Base-by-base conservation (phyloP, 2,113 vertebrate genomes). In the Oreochromis aureus region DNA sequence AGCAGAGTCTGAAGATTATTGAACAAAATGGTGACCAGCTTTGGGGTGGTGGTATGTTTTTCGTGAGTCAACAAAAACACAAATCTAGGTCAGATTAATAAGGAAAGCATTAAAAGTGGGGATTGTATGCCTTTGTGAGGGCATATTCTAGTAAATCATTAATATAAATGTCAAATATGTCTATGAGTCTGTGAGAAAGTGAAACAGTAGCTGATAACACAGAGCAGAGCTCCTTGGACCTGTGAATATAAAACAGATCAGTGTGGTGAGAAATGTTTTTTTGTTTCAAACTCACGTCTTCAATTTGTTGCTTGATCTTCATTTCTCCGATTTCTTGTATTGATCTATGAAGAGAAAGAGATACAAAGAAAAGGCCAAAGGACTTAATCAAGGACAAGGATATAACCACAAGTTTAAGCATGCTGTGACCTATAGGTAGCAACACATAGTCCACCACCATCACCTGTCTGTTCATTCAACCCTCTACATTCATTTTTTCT, bases 261-360 rank as follows among this genome's bases (percentile, higher is more conserved):
- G 44, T 22, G 13, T 16, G 6, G 51, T 73, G 53, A 76, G n/a
- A 36, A 81, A 1, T 58, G 51, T 27, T 16, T 36, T 66, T 83
- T 27, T 36, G 10, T 11, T 54, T 83, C 10, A 41, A 83, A 91
- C 92, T 93, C 91, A 99, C 98, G 96, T 99, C 98, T 91, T 99
- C 98, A 92, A 99, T 98, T 95, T 96, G 98, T 94, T 97, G 98
- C 85, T 99, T 98, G 83, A 99, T 96, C 94, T 97, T 98, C 85
- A 98, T 94, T 86, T 99, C 98, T 19, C 97, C 97, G 1, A 97
- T 97, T 92, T 99, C 98, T 94, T 99, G 98, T 93, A 98, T 96
- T 54, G 95, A 95, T 94, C 97, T 97, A 69, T 11, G 56, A 81
- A 3, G 7, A 71, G 36, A 66, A 22, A 85, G 2, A 82, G 10